Percentiles rank a stretch among this genome's conserved stretches.
Evolutionary conservation across 2,888 invertebrate genomes (phyloP).

Genomic region (Archips xylosteana): DNA sequence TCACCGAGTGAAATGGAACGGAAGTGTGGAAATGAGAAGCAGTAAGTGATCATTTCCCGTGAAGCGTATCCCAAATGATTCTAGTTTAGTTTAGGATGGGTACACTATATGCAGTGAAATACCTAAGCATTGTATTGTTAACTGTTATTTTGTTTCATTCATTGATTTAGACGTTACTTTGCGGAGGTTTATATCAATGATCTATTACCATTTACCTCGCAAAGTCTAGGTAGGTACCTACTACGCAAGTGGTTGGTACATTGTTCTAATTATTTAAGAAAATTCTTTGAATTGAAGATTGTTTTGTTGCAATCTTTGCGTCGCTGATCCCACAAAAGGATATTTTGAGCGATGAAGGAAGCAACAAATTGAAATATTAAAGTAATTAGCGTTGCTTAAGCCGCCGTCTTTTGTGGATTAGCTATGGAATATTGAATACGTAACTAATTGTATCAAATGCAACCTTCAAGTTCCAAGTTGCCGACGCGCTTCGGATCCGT

Average conservation of each 20-base stretch:
- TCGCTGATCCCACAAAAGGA: not conserved
- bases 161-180: too few species aligned
- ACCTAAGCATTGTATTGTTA: too few species aligned
- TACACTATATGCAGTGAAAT: too few species aligned
- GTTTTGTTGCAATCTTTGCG: not conserved
- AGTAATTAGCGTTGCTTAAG: conserved; percentile 13
- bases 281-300: not conserved
- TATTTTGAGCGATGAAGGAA: not conserved
- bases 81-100: not conserved
- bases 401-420: conserved; percentile 15
- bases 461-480: conserved; percentile 28
- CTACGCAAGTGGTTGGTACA: too few species aligned
- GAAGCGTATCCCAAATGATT: conserved; percentile 15
- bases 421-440: conserved; percentile 21
- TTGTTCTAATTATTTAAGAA: not conserved
- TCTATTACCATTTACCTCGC: too few species aligned
- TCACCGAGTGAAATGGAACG: conserved; percentile 19
- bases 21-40: conserved; percentile 40
- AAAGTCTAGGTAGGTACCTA: too few species aligned
- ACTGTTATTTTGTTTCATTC: not conserved
- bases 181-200: too few species aligned
- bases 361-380: conserved; percentile 14
- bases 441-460: conserved; percentile 33
- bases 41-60: conserved; percentile 43
- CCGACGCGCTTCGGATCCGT: conserved; percentile 29